A percentile compares a stretch with the other conserved stretches of the same genome.
phyloP scores from a whole-genome alignment of 1,140 invertebrate species.

The Diorhabda carinulata region DNA sequence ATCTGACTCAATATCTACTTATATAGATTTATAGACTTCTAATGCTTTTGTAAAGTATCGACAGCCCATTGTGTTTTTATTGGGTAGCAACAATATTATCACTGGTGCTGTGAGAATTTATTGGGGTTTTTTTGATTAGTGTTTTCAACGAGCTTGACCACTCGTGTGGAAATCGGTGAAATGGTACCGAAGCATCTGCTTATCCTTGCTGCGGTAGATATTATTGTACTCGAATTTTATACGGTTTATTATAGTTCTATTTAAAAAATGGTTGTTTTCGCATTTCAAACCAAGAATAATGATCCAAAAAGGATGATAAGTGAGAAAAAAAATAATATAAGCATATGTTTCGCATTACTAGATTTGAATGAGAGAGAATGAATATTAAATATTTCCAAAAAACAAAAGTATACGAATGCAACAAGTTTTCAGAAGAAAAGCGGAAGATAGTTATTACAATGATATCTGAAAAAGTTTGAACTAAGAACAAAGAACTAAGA shows the following conservation, averaged over 20 bases:
- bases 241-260: constrained; percentile 25
- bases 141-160: constrained; percentile 33
- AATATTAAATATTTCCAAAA: not conserved
- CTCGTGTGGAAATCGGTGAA: constrained; percentile 31
- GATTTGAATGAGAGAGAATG: not conserved
- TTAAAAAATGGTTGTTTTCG: constrained; percentile 7
- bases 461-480: too few species aligned
- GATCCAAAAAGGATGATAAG: not conserved
- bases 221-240: constrained; percentile 19
- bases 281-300: not conserved
- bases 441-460: too few species aligned
- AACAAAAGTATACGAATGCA: too few species aligned
- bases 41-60: constrained; percentile 39
- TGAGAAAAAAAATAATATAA: not conserved
- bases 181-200: constrained; percentile 29
- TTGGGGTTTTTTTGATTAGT: constrained; percentile 34
- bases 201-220: constrained; percentile 6
- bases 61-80: constrained; percentile 40
- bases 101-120: constrained; percentile 32
- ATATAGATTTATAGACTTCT: constrained; percentile 41
- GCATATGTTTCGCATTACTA: not conserved
- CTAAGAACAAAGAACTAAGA: too few species aligned
- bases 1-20: constrained; percentile 39
- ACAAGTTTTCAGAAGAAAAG: too few species aligned
- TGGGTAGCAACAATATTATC: constrained; percentile 41